Conservation (phyloP, 2,113 vertebrate genomes). For the Tapirus terrestris region DNA sequence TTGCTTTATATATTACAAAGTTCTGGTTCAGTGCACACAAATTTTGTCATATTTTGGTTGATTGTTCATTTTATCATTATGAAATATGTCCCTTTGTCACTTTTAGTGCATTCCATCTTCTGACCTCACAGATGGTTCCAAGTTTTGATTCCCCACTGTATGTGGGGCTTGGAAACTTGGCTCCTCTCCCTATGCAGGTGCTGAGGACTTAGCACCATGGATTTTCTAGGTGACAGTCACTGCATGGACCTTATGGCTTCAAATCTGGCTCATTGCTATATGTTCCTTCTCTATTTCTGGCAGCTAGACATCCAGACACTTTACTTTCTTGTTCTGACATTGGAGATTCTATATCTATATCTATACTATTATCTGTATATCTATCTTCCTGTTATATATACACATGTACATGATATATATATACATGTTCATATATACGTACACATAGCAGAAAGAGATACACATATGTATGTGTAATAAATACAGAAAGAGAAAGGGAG, state of each 20-base stretch:
- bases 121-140: background rate
- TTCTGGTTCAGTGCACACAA: background rate
- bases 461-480: background rate
- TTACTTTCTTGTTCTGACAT: background rate
- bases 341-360: background rate
- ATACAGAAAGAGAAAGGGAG: background rate
- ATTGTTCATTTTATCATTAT: background rate
- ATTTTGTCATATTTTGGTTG: background rate
- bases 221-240: background rate
- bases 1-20: background rate
- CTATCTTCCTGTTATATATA: background rate
- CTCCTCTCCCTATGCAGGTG: background rate
- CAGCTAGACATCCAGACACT: background rate
- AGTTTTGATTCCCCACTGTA: background rate
- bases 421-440: too few species aligned
- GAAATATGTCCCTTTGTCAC: background rate
- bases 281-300: background rate
- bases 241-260: background rate
- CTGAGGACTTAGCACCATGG: background rate
- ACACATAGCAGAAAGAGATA: background rate
- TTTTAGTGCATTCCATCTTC: background rate
- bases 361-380: background rate
- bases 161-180: background rate
- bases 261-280: background rate
- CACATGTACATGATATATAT: background rate